Conservation (phyloP, 2,797 vertebrate species). For the Notolepis coatsorum region DNA sequence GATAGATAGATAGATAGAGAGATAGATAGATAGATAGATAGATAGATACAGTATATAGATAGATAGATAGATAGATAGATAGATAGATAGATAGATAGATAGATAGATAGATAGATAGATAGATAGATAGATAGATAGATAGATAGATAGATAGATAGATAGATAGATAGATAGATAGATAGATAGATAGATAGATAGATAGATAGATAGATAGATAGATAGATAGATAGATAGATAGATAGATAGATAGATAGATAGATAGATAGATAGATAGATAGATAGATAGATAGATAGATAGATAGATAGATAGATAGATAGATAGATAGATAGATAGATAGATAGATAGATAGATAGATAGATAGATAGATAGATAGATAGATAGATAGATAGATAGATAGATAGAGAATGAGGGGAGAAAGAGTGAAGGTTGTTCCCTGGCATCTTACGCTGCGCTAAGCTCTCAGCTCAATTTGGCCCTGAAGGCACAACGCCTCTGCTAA, state of each 20-base stretch:
- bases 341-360: constrained; percentile 23
- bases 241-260: constrained; percentile 21
- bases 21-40: not conserved
- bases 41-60: not conserved
- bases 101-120: not conserved
- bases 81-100: constrained; percentile 9
- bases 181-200: not conserved
- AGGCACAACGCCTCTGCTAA: constrained; percentile 80
- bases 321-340: not conserved
- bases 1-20: constrained; percentile 37
- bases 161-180: constrained; percentile 11
- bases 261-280: constrained; percentile 14
- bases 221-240: not conserved
- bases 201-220: not conserved
- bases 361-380: constrained; percentile 43
- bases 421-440: constrained; percentile 74
- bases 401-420: constrained; percentile 47
- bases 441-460: constrained; percentile 76
- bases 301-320: too few species aligned
- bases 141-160: constrained; percentile 9
- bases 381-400: too few species aligned
- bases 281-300: not conserved
- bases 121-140: not conserved
- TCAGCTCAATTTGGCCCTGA: constrained; percentile 77
- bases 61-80: not conserved